Evolutionary conservation across 2,888 invertebrate species (phyloP).

Genomic region (Flexamia atlantica): DNA sequence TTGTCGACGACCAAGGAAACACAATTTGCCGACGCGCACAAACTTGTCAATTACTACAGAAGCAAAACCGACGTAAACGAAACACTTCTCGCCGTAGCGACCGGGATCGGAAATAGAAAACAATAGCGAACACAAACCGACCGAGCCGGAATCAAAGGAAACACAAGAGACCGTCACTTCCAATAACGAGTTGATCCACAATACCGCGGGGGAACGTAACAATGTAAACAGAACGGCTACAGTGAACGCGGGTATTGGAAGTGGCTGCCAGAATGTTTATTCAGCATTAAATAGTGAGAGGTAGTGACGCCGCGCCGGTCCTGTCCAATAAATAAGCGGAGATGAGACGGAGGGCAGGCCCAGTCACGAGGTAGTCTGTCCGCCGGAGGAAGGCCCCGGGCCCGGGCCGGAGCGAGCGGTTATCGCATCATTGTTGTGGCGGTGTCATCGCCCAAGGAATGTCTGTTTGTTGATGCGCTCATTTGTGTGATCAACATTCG

Average conservation of each 20-base stretch:
- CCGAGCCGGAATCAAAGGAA: slow-evolving; percentile 3
- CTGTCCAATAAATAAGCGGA: slow-evolving; percentile 49
- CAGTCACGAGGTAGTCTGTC: slow-evolving; percentile 29
- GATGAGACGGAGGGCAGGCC: slow-evolving; percentile 41
- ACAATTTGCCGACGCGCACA: background rate
- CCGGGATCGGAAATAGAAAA: background rate
- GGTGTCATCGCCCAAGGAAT: slow-evolving; percentile 7
- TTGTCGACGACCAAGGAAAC: background rate
- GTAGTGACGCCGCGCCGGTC: slow-evolving; percentile 40
- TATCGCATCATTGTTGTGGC: slow-evolving; percentile 35
- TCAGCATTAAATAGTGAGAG: slow-evolving; percentile 19
- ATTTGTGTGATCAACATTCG: background rate
- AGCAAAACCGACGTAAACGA: slow-evolving; percentile 8
- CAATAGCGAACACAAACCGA: background rate
- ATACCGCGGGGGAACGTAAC: background rate
- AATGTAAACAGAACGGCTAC: slow-evolving; percentile 14
- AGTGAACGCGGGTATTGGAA: background rate
- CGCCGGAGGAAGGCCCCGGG: slow-evolving; percentile 22
- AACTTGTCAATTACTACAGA: background rate
- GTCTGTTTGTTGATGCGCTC: background rate
- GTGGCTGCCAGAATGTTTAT: slow-evolving; percentile 35
- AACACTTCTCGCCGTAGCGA: background rate
- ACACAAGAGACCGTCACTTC: background rate
- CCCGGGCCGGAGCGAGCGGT: background rate
- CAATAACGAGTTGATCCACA: too few species aligned